Evolutionary conservation across 2,888 invertebrate species (phyloP).

Genomic region (Epistrophella euchroma): DNA sequence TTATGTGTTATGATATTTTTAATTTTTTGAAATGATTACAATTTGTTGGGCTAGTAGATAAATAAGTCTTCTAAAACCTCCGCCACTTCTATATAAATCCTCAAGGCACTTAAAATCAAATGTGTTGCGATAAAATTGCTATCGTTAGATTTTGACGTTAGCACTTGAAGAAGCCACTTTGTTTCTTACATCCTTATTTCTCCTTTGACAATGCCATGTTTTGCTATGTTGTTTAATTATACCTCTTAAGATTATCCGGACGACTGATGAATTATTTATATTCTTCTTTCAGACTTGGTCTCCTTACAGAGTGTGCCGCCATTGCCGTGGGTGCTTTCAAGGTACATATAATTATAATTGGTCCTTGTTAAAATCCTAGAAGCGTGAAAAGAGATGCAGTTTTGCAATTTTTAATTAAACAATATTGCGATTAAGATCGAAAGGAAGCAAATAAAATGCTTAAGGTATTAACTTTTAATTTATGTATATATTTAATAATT

Average conservation of each 20-base stretch:
- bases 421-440: conserved; percentile 47
- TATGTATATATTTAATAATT: conserved; percentile 57
- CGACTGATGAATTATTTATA: conserved; percentile 74
- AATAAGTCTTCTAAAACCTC: neutral
- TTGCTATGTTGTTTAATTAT: neutral
- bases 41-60: neutral
- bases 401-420: conserved; percentile 61
- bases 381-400: conserved; percentile 58
- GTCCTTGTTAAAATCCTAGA: conserved; percentile 43
- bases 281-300: conserved; percentile 37
- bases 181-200: neutral
- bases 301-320: conserved; percentile 36
- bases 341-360: conserved; percentile 18
- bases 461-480: conserved; percentile 12
- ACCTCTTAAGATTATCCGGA: conserved; percentile 40
- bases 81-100: neutral
- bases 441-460: neutral
- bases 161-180: neutral
- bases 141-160: neutral
- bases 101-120: neutral
- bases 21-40: neutral
- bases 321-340: conserved; percentile 48
- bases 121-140: neutral
- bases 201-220: neutral
- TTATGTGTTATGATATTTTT: neutral